Conservation (phyloP, 2,797 vertebrate species). For the Hipposideros larvatus region DNA sequence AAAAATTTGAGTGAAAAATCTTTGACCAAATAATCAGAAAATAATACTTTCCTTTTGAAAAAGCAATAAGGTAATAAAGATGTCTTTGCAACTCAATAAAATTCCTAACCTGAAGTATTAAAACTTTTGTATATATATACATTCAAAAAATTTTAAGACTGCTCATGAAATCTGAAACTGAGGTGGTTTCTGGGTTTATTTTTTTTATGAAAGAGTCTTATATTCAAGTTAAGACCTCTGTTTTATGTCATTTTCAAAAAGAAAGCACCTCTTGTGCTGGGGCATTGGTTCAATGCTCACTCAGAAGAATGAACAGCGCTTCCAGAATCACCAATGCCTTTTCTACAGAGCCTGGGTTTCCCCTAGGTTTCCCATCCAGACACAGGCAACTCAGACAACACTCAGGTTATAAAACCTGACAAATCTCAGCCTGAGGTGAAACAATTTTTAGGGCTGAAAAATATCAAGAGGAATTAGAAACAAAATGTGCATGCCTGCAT, state of each 20-base stretch:
- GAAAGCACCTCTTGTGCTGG: background rate
- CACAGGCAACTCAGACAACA: background rate
- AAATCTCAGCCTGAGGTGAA: constrained; percentile 29
- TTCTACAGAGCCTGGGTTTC: background rate
- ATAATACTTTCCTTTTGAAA: constrained; percentile 29
- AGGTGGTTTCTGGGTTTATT: background rate
- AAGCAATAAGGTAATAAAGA: background rate
- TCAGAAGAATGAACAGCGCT: background rate
- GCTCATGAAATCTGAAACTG: constrained; percentile 59
- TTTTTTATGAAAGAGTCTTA: background rate
- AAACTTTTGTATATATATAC: background rate
- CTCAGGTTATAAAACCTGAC: constrained; percentile 32
- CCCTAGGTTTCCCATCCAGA: background rate
- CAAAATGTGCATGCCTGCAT: constrained; percentile 18
- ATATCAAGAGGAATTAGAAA: constrained; percentile 61
- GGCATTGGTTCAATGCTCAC: background rate
- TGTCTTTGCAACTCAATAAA: constrained; percentile 2
- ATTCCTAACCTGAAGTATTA: background rate
- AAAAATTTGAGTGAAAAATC: background rate
- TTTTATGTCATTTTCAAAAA: constrained; percentile 56
- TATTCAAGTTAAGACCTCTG: constrained; percentile 34
- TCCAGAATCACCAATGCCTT: background rate
- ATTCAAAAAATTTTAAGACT: background rate
- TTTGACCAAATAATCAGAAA: background rate
- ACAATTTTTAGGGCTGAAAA: constrained; percentile 14